Conservation (phyloP, 1,140 invertebrate species). For the Drosophila subobscura region DNA sequence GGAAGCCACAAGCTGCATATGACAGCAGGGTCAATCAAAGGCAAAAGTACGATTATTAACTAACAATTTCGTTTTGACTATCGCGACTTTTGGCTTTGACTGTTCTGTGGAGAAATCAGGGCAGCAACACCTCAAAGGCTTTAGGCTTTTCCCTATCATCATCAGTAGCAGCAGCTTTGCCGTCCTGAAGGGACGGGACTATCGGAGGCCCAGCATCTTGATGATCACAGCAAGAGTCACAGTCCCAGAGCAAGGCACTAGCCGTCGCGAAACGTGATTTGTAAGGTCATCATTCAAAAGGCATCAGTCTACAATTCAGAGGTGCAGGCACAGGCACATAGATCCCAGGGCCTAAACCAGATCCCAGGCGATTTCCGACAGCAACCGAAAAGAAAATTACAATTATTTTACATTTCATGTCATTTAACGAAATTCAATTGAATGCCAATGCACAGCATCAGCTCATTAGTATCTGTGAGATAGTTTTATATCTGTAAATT, state of each 20-base stretch:
- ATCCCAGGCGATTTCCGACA: slow-evolving; percentile 38
- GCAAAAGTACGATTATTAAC: slow-evolving; percentile 31
- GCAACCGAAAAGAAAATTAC: slow-evolving; percentile 69
- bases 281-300: slow-evolving; percentile 82
- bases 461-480: slow-evolving; percentile 7
- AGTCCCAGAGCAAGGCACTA: slow-evolving; percentile 17
- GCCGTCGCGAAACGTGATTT: slow-evolving; percentile 79
- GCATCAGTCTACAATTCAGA: slow-evolving; percentile 50
- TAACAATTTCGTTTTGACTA: slow-evolving; percentile 16
- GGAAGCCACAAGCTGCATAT: slow-evolving; percentile 4
- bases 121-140: slow-evolving; percentile 39
- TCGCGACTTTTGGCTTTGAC: not conserved
- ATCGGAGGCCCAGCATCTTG: slow-evolving; percentile 71
- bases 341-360: slow-evolving; percentile 20
- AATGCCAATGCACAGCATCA: slow-evolving; percentile 56
- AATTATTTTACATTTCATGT: slow-evolving; percentile 82
- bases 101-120: slow-evolving; percentile 23
- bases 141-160: slow-evolving; percentile 41
- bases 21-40: slow-evolving; percentile 38
- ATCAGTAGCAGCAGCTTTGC: not conserved
- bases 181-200: slow-evolving; percentile 53
- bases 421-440: slow-evolving; percentile 79
- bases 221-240: slow-evolving; percentile 63
- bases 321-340: slow-evolving; percentile 7
- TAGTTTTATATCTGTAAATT: no score